phyloP scores from a whole-genome alignment of 2,113 vertebrate species.

The Erpornis zantholeuca region DNA sequence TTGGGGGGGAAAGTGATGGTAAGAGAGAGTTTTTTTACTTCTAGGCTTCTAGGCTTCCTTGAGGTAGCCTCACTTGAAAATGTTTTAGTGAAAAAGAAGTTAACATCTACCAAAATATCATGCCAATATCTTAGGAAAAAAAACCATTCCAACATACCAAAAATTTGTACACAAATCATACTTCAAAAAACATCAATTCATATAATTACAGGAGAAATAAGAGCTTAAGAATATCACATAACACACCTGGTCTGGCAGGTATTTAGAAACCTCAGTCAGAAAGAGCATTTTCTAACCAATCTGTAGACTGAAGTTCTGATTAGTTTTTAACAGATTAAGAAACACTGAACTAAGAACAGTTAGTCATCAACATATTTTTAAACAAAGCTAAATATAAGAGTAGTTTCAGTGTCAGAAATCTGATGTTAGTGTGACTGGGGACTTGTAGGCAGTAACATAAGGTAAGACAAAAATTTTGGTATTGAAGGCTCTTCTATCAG shows the following conservation, averaged over 20 bases:
- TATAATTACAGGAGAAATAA: background rate
- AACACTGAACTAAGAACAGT: background rate
- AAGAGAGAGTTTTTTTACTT: background rate
- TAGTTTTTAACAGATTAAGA: background rate
- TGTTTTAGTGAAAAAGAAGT: background rate
- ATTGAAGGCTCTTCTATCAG: background rate
- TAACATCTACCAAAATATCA: background rate
- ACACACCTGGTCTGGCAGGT: background rate
- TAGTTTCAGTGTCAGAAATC: background rate
- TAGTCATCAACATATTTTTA: background rate
- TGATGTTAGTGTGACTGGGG: background rate
- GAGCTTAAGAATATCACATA: background rate
- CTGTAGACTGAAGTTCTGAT: background rate
- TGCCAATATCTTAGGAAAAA: background rate
- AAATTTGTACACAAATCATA: background rate
- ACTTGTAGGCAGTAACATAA: background rate
- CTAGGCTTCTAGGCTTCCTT: background rate
- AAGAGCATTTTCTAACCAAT: background rate
- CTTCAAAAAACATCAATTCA: background rate
- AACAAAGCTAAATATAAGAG: background rate
- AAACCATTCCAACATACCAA: background rate
- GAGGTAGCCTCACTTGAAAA: background rate
- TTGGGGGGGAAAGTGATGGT: rapidly evolving
- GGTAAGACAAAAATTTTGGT: background rate
- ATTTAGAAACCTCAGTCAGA: background rate